These are phyloP conservation scores for Lordiphosa fenestrarum DNA, from an alignment of 2,888 invertebrate species.

Conservation along the genomic window DNA sequence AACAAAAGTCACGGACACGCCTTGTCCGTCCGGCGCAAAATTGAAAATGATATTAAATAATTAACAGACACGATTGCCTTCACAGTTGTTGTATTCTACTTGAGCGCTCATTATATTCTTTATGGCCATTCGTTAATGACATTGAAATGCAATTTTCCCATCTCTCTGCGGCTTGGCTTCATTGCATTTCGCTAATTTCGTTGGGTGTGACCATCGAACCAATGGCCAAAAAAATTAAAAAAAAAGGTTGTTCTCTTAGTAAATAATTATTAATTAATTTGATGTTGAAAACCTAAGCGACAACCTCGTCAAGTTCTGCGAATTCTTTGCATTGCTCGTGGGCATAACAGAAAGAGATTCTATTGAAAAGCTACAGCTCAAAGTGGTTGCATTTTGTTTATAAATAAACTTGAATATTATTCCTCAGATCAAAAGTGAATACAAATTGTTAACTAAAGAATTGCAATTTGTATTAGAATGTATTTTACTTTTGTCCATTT, in stretches of 20 bases:
- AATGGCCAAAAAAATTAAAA: constrained; percentile 49
- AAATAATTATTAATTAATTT: constrained; percentile 66
- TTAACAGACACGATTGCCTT: constrained; percentile 58
- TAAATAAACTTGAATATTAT: no score
- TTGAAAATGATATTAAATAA: constrained; percentile 74
- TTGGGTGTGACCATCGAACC: constrained; percentile 40
- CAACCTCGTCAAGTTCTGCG: constrained; percentile 24
- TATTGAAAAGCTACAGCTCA: no score
- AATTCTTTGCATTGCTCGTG: constrained; percentile 40
- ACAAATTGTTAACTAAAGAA: no score
- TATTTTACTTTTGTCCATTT: no score
- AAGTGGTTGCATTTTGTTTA: no score
- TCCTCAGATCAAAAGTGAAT: neutral
- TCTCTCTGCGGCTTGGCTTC: constrained; percentile 16
- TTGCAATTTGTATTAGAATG: no score
- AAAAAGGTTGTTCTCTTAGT: constrained; percentile 33
- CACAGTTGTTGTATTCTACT: constrained; percentile 6
- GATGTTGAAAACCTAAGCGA: constrained; percentile 42
- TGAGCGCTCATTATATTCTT: no score
- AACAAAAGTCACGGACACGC: constrained; percentile 74
- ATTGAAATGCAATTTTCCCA: constrained; percentile 67
- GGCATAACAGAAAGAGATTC: neutral
- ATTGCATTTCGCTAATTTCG: constrained; percentile 23
- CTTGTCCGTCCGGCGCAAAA: constrained; percentile 51
- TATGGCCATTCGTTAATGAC: constrained; percentile 62